Evolutionary conservation across 2,888 invertebrate genomes (phyloP).

Genomic region (Bombylius major): DNA sequence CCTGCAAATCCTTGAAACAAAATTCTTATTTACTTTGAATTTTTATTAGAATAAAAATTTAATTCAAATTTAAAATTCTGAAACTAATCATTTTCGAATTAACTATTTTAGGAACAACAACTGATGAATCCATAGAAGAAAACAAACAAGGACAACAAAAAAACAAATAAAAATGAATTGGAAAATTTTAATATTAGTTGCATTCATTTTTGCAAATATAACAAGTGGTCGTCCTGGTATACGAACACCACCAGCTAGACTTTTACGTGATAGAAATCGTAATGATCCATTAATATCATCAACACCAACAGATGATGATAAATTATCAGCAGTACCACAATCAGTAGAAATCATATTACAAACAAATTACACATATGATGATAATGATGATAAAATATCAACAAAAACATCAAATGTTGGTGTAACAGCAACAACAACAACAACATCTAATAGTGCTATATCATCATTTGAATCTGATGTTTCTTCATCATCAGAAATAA

Average conservation of each 20-base stretch:
- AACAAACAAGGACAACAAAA: too few relatives aligned
- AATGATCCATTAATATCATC: not conserved
- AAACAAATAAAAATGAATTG: conserved; percentile 3
- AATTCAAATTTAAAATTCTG: too few relatives aligned
- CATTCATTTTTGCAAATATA: not conserved
- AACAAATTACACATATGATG: not conserved
- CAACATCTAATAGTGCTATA: not conserved
- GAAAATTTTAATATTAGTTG: not conserved
- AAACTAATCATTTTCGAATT: too few relatives aligned
- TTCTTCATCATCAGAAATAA: not conserved
- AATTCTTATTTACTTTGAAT: too few relatives aligned
- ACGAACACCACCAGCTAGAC: conserved; percentile 10
- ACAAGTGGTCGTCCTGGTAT: conserved; percentile 5
- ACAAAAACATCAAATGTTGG: too few relatives aligned
- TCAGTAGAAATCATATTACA: not conserved
- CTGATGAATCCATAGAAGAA: not conserved
- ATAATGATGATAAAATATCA: not conserved
- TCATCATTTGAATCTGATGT: not conserved
- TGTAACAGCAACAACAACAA: not conserved
- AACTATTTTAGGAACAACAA: not conserved
- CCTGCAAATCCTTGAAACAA: too few relatives aligned
- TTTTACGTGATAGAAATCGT: conserved; percentile 2
- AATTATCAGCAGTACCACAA: not conserved
- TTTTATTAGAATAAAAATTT: too few relatives aligned
- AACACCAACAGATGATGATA: not conserved